Conservation (phyloP, 2,113 vertebrate species). For the Pseudopodoces humilis region DNA sequence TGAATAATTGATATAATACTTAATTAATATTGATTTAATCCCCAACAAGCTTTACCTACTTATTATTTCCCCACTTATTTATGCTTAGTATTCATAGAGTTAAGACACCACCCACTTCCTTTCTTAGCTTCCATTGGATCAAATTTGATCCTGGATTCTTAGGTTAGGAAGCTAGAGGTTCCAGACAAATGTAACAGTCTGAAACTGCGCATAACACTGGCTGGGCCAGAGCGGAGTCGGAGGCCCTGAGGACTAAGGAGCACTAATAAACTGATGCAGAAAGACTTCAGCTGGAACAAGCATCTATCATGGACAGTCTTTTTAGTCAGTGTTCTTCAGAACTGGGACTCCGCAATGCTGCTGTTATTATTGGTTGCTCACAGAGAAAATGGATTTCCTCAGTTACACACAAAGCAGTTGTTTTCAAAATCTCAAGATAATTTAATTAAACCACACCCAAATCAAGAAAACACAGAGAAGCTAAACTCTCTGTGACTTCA, state of each 20-base stretch:
- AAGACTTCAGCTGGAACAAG: background rate
- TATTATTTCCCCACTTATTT: background rate
- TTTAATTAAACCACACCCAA: background rate
- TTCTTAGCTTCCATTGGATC: background rate
- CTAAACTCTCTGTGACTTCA: background rate
- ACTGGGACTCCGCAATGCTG: background rate
- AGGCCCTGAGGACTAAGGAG: background rate
- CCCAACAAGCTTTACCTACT: background rate
- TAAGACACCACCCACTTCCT: background rate
- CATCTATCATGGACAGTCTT: background rate
- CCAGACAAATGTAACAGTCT: background rate
- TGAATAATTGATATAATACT: too few species aligned
- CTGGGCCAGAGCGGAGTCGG: background rate
- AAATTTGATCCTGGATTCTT: background rate
- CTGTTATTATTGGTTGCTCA: background rate
- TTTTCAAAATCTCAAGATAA: background rate
- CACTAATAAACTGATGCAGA: background rate
- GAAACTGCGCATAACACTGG: background rate
- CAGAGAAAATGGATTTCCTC: background rate
- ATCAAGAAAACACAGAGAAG: background rate
- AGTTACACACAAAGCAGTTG: background rate
- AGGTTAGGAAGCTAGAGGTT: background rate
- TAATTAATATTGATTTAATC: background rate
- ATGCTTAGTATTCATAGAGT: background rate
- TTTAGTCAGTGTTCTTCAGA: background rate